Percentiles rank a stretch among this genome's conserved stretches.
phyloP scores from a whole-genome alignment of 2,888 invertebrate species.

The Omphaloscelis lunosa region DNA sequence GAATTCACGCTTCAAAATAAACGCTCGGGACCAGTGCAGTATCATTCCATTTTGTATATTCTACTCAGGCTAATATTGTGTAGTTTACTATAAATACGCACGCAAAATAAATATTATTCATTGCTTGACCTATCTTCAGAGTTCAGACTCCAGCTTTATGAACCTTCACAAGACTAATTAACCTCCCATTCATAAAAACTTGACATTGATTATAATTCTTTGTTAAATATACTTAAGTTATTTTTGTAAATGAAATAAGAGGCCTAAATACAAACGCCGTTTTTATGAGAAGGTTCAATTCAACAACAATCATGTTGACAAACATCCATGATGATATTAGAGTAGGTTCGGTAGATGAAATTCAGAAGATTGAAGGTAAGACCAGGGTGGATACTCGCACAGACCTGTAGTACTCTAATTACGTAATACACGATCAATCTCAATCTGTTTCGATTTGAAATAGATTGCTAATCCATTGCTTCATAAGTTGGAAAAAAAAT shows the following conservation, averaged over 20 bases:
- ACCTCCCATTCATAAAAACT: background rate
- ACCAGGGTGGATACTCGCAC: background rate
- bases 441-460: no score
- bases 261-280: background rate
- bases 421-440: no score
- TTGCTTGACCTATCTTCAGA: background rate
- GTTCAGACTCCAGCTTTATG: background rate
- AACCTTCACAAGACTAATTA: background rate
- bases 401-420: no score
- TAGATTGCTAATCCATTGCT: no score
- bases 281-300: background rate
- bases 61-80: background rate
- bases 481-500: no score
- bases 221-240: background rate
- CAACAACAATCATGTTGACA: background rate
- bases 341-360: background rate
- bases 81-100: background rate
- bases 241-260: background rate
- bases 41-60: background rate
- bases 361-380: background rate
- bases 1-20: conserved; percentile 13
- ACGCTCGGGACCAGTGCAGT: background rate
- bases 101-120: background rate
- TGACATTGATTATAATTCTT: background rate
- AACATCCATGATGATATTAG: background rate